phyloP scores from a whole-genome alignment of 2,113 vertebrate genomes.

The Crotalus horridus region DNA sequence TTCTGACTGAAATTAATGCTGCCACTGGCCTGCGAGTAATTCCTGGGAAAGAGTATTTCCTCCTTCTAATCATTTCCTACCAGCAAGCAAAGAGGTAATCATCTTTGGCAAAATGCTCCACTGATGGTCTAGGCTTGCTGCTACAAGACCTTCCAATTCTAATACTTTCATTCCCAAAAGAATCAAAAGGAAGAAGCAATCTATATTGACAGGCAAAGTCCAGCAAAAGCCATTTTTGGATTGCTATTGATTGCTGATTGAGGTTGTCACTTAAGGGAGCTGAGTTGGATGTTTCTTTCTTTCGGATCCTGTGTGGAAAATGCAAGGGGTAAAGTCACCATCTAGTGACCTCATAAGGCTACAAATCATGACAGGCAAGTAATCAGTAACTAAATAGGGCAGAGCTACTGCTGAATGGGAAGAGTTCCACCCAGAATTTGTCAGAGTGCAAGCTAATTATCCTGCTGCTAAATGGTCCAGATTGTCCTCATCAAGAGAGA shows the following conservation, averaged over 20 bases:
- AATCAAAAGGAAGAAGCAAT: neutral
- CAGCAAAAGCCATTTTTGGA: neutral
- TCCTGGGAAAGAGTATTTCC: neutral
- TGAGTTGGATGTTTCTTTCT: neutral
- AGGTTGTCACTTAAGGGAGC: neutral
- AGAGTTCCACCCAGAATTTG: constrained; percentile 61
- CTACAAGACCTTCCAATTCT: neutral
- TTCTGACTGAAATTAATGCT: neutral
- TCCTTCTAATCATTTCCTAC: neutral
- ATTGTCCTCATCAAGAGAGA: constrained; percentile 25
- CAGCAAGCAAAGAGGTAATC: neutral
- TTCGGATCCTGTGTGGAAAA: constrained; percentile 15
- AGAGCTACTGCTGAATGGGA: constrained; percentile 53
- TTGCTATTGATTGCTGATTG: neutral
- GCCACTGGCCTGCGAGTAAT: neutral
- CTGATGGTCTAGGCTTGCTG: neutral
- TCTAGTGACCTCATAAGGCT: constrained; percentile 34
- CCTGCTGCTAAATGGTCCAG: constrained; percentile 14
- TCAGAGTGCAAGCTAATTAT: constrained; percentile 40
- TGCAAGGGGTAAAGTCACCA: constrained; percentile 36
- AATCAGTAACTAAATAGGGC: constrained; percentile 49
- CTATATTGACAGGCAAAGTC: neutral
- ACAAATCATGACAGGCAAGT: constrained; percentile 42
- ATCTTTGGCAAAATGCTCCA: neutral
- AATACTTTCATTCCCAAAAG: neutral